phyloP scores from a whole-genome alignment of 2,797 vertebrate genomes.

The Limosa lapponica region DNA sequence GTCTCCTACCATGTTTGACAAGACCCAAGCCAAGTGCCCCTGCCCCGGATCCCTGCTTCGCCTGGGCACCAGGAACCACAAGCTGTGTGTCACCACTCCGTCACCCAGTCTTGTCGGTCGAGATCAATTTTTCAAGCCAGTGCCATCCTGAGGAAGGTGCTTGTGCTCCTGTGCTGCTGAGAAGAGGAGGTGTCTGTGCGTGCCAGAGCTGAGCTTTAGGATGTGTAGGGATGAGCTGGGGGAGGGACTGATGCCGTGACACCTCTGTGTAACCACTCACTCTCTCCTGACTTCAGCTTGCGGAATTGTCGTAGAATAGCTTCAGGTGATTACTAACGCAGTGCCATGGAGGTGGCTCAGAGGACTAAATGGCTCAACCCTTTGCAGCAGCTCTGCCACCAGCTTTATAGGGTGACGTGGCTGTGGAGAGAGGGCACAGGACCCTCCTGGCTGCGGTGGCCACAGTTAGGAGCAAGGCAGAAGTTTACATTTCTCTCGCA shows the following conservation, averaged over 20 bases:
- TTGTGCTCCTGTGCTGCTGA: neutral
- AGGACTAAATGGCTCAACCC: neutral
- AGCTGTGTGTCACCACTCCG: accelerated
- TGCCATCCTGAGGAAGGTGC: neutral
- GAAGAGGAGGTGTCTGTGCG: neutral
- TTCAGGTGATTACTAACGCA: neutral
- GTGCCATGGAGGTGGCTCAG: neutral
- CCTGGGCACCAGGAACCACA: neutral
- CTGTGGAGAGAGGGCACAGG: accelerated
- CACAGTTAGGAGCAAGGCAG: neutral
- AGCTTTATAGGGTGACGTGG: neutral
- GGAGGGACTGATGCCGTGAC: neutral
- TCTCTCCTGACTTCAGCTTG: neutral
- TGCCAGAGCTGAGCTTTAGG: neutral
- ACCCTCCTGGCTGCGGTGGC: neutral
- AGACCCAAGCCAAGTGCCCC: neutral
- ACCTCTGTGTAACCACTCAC: accelerated
- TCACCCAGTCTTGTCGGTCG: accelerated
- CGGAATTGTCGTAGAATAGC: neutral
- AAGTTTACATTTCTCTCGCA: neutral
- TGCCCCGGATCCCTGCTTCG: neutral
- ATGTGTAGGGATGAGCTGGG: neutral
- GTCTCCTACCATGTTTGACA: neutral
- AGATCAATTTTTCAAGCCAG: accelerated
- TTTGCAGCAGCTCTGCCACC: neutral